A percentile compares a stretch with the other conserved stretches of the same genome.
phyloP scores from a whole-genome alignment of 2,888 invertebrate species.

The Lithophane socia region DNA sequence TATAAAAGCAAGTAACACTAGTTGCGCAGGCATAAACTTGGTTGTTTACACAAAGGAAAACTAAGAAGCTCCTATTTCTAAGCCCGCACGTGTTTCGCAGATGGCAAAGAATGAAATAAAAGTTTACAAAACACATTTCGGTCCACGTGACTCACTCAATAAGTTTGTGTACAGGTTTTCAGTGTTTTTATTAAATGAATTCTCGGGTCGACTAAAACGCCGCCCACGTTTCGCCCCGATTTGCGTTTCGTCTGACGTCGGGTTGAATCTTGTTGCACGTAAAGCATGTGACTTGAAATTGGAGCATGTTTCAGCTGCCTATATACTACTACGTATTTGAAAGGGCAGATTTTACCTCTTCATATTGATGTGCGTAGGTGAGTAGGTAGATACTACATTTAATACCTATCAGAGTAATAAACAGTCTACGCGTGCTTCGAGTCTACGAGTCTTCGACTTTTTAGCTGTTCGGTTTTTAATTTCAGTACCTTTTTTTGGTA shows the following conservation, averaged over 20 bases:
- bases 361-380: background rate
- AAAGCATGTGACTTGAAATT: slow-evolving; percentile 33
- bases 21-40: slow-evolving; percentile 19
- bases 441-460: background rate
- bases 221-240: slow-evolving; percentile 36
- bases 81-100: slow-evolving; percentile 48
- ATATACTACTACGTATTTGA: too few relatives aligned
- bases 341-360: too few relatives aligned
- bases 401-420: slow-evolving; percentile 13
- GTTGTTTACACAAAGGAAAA: slow-evolving; percentile 43
- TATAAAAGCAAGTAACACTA: background rate
- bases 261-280: slow-evolving; percentile 8
- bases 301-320: slow-evolving; percentile 10
- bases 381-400: background rate
- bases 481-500: background rate
- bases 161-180: slow-evolving; percentile 29
- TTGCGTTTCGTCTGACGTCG: slow-evolving; percentile 36
- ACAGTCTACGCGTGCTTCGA: background rate
- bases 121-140: slow-evolving; percentile 56
- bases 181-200: slow-evolving; percentile 43
- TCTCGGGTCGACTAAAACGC: slow-evolving; percentile 23
- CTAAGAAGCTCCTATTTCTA: slow-evolving; percentile 34
- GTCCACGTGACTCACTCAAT: slow-evolving; percentile 45
- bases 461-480: background rate
- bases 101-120: slow-evolving; percentile 54